Conservation (phyloP, 2,888 invertebrate genomes). For the Leucophenga maculata region DNA sequence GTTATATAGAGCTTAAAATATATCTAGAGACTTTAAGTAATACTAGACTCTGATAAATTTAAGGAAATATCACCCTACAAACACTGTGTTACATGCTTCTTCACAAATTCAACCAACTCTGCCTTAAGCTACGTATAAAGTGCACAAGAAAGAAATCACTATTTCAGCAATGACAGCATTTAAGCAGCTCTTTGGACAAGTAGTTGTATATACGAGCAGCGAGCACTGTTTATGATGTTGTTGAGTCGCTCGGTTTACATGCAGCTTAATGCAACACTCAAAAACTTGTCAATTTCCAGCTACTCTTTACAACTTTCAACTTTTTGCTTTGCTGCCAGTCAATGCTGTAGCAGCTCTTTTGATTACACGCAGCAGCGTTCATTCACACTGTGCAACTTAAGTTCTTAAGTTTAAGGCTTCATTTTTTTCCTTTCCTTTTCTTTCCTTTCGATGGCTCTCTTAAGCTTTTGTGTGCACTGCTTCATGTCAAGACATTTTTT, state of each 20-base stretch:
- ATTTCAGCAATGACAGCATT: no score
- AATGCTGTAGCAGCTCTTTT: constrained; percentile 30
- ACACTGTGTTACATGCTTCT: no score
- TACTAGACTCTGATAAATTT: no score
- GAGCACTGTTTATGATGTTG: constrained; percentile 10
- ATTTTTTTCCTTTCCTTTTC: not conserved
- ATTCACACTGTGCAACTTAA: constrained; percentile 8
- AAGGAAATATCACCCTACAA: no score
- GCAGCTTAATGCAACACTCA: constrained; percentile 22
- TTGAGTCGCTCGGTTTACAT: constrained; percentile 18
- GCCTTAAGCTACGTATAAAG: no score
- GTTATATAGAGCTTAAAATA: no score
- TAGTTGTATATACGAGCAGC: no score
- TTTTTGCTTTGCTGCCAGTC: not conserved
- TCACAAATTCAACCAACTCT: no score
- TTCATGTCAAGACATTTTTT: not conserved
- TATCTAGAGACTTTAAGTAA: no score
- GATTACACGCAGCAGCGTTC: not conserved
- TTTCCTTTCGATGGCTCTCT: not conserved
- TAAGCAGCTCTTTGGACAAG: no score
- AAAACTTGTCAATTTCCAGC: constrained; percentile 19
- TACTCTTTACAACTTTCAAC: not conserved
- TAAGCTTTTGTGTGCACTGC: not conserved
- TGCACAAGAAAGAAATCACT: no score
- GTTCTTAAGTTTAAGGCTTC: constrained; percentile 7